Evolutionary conservation across 2,888 invertebrate genomes (phyloP), one percentile per base, ranked within the genome.

Genomic region (Schizaphis graminum): DNA sequence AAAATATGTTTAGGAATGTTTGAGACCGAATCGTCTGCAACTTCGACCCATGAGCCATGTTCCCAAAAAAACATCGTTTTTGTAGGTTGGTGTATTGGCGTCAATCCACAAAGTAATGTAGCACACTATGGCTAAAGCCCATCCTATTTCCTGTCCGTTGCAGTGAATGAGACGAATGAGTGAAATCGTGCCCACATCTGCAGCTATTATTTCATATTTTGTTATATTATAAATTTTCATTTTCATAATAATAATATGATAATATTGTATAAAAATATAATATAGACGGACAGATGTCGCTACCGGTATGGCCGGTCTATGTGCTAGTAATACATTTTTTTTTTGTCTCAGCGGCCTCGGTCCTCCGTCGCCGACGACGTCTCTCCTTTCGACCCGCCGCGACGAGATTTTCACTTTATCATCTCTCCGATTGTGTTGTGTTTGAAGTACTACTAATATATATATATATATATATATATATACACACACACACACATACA

Each of bases 331-430:
- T 24, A 56, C 26, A 61, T n/a, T 61, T 89, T 89, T 21, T 49
- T 10, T 11, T 16, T 47, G n/a, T 26, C 47, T n/a, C 90, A 24
- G 47, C 90, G 67, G 26, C 61, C 47, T 61, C n/a, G 44, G 47
- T 35, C 28, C 21, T 16, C 21, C 89, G 47, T 44, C n/a, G 49
- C 47, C 49, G n/a, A 10, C 87, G 47, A 49, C 44, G 57, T 44
- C 28, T 44, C 28, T 90, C 67, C n/a, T 90, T 67, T 67, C 49
- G 67, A 67, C 67, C 77, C n/a, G 24, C 77, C 35, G 35, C 77
- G 49, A 26, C 53, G 91, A 91, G 49, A 91, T 91, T 91, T 91
- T 91, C 91, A 84, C 91, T 91, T 90, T 91, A 91, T 91, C 91
- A 91, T 91, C 91, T 84, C 53, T 91, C 35, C 91, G 84, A 84